These are phyloP conservation scores for Halictus rubicundus DNA, from an alignment of 1,140 invertebrate species.

Conservation along the genomic window DNA sequence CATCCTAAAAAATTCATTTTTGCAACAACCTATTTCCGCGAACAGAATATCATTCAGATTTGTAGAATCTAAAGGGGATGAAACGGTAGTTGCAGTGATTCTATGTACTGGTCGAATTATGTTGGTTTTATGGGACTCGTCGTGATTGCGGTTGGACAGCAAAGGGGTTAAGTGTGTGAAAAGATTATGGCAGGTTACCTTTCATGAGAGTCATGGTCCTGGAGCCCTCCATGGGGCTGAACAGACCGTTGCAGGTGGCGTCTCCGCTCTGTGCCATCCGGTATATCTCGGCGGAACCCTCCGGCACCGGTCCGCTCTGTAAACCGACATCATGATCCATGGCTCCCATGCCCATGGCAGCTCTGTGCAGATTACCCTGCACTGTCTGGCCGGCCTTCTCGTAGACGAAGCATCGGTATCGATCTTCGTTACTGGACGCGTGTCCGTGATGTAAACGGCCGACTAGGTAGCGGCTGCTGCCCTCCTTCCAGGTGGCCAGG, in stretches of 20 bases:
- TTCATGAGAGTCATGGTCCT: constrained; percentile 87
- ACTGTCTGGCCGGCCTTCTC: constrained; percentile 84
- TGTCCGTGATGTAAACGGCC: constrained; percentile 90
- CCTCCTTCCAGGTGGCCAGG: constrained; percentile 93
- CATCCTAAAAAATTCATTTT: too few species aligned
- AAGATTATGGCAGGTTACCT: constrained; percentile 76
- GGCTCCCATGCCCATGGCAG: constrained; percentile 70
- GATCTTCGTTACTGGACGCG: constrained; percentile 93
- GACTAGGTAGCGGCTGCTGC: constrained; percentile 91
- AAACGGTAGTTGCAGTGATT: too few species aligned
- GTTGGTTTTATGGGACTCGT: too few species aligned
- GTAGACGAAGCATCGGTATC: constrained; percentile 95
- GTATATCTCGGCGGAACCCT: constrained; percentile 82
- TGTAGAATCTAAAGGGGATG: too few species aligned
- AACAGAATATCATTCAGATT: too few species aligned
- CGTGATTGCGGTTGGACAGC: too few species aligned
- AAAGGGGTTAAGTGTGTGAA: not conserved
- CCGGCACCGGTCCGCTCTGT: constrained; percentile 69
- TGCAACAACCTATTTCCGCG: too few species aligned
- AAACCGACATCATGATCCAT: constrained; percentile 73
- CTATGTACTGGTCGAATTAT: too few species aligned
- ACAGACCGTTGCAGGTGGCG: constrained; percentile 92
- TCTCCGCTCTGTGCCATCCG: constrained; percentile 92
- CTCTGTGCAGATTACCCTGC: constrained; percentile 69
- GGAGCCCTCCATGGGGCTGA: constrained; percentile 89